Evolutionary conservation across 2,888 invertebrate species (phyloP), one percentile per base, ranked within the genome.

Genomic region (Xestia xanthographa): DNA sequence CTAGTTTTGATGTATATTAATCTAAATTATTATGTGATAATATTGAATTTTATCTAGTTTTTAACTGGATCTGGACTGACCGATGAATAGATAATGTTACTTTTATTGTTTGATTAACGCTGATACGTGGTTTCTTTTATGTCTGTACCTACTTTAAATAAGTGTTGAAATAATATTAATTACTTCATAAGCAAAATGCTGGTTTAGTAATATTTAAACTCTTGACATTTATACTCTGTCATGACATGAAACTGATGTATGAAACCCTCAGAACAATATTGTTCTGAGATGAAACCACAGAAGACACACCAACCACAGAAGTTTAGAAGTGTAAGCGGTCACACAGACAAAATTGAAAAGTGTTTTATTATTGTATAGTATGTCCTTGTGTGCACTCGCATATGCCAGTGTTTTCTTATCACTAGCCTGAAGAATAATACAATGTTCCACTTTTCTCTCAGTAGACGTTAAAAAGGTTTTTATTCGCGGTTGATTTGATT

Each of bases 51-150:
- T 12, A 67, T 45, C 62, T 53, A n/a, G 9, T 22, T 75, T 11
- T 45, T 50, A 26, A 50, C 14, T 60, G 34, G 8, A 71, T 45
- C 22, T 22, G 8, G 12, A 14, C 26, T 67, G 50, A 50, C 17
- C 34, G 34, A 43, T 45, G 14, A 43, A 60, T 38, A 48, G 60
- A 77, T 79, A 60, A 50, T 41, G 8, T 14, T 22, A 22, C 8
- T 60, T 66, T 60, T 45, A 34, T 48, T 26, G 11, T 56, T 63
- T 82, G 63, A 75, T 65, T 67, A 50, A 14, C 4, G 53, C 12
- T 6, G 17, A 26, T n/a, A 60, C 20, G 20, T 34, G 20, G 29
- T 20, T 60, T 20, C n/a, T 56, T 11, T 34, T 20, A 20, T 60
- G 60, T 60, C 58, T 58, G 1, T 20, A 29, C 58, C 29, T 58